Percentiles rank a stretch among this genome's conserved stretches.
Evolutionary conservation across 2,888 invertebrate species (phyloP).

Genomic region (Acrobasis repandana): DNA sequence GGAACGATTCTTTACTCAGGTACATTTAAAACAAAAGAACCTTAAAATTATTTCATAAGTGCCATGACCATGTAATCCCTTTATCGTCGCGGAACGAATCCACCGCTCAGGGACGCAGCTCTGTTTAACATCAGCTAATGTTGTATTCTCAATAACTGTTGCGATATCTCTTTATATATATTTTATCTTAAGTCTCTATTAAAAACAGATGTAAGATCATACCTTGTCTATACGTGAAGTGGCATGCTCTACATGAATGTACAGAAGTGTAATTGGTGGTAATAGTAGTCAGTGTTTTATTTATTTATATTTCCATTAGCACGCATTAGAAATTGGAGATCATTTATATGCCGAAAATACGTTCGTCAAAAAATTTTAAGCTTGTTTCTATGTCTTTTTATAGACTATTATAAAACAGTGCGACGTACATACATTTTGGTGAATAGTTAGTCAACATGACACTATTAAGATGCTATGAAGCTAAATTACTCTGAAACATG

Average conservation of each 20-base stretch:
- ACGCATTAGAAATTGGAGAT: neutral
- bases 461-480: neutral
- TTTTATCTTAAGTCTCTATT: constrained; percentile 42
- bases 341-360: neutral
- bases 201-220: constrained; percentile 49
- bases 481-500: neutral
- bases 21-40: constrained; percentile 37
- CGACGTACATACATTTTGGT: neutral
- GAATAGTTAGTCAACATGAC: neutral
- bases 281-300: neutral
- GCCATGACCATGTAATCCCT: constrained; percentile 64
- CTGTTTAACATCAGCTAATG: constrained; percentile 67
- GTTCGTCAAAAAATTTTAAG: neutral
- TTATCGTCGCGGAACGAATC: constrained; percentile 72
- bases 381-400: neutral
- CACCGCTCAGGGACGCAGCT: constrained; percentile 51
- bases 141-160: constrained; percentile 55
- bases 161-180: constrained; percentile 50
- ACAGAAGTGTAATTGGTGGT: constrained; percentile 1
- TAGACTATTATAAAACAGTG: neutral
- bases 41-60: constrained; percentile 7
- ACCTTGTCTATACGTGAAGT: constrained; percentile 41
- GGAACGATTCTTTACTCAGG: constrained; percentile 77
- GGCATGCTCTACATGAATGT: constrained; percentile 5
- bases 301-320: constrained; percentile 9